Conservation (phyloP, 2,113 vertebrate species). For the Myotis yumanensis region DNA sequence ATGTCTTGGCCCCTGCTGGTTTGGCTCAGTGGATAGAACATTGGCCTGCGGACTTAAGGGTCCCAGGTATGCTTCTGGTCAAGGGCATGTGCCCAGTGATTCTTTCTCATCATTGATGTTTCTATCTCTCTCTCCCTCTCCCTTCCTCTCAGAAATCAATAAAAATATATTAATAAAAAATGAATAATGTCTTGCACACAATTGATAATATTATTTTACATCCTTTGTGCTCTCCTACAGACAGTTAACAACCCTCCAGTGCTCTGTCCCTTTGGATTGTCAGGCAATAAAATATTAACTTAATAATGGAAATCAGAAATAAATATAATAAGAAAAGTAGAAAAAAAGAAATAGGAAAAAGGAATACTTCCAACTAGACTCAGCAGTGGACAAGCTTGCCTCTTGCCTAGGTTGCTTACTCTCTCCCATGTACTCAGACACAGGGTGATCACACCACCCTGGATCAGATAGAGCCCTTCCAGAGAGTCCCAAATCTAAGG, state of each 20-base stretch:
- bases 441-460: background rate
- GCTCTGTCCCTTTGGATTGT: background rate
- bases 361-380: background rate
- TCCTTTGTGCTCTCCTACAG: background rate
- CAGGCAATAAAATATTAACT: background rate
- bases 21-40: too few relatives aligned
- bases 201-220: background rate
- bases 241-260: background rate
- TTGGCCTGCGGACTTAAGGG: too few relatives aligned
- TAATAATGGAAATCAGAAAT: background rate
- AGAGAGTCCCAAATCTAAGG: background rate
- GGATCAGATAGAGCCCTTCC: background rate
- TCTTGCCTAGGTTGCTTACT: too few relatives aligned
- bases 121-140: too few relatives aligned
- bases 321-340: background rate
- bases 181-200: background rate
- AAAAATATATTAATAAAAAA: too few relatives aligned
- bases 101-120: too few relatives aligned
- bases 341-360: background rate
- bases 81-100: too few relatives aligned
- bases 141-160: too few relatives aligned
- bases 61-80: too few relatives aligned
- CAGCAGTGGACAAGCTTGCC: background rate
- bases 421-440: too few relatives aligned
- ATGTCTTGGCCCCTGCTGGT: too few relatives aligned